These are phyloP conservation scores for Dipodomys spectabilis DNA, from an alignment of 2,113 vertebrate species.

Conservation along the genomic window DNA sequence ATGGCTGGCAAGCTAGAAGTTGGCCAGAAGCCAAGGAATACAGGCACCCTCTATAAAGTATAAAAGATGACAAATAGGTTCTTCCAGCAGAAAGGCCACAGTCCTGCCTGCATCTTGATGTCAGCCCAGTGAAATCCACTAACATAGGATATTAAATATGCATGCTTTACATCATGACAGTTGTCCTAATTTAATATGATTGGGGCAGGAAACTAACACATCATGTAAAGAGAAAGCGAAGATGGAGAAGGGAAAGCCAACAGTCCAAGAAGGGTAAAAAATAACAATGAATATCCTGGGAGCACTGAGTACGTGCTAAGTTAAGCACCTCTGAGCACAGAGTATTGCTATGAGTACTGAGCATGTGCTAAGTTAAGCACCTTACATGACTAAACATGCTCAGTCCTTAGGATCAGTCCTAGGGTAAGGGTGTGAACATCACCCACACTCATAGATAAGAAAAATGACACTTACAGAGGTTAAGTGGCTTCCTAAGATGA, in stretches of 20 bases:
- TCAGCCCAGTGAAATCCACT: background rate
- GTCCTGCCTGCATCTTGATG: background rate
- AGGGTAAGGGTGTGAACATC: background rate
- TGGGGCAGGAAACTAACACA: constrained; percentile 14
- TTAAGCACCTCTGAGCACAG: background rate
- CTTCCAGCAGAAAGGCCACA: background rate
- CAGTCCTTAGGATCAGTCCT: background rate
- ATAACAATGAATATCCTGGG: background rate
- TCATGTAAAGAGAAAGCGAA: constrained; percentile 18
- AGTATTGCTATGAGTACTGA: constrained; percentile 7
- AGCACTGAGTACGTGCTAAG: background rate
- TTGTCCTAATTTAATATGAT: background rate
- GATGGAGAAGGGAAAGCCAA: background rate
- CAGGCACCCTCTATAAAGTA: background rate
- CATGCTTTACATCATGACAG: background rate
- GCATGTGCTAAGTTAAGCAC: background rate
- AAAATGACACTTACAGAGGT: background rate
- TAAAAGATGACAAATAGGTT: background rate
- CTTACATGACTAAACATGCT: background rate
- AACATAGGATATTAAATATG: background rate
- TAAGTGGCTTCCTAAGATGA: constrained; percentile 17
- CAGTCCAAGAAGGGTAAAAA: background rate
- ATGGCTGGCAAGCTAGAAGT: background rate
- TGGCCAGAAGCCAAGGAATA: background rate
- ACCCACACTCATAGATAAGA: background rate